Percentiles rank a stretch among this genome's conserved stretches.
phyloP scores from a whole-genome alignment of 2,113 vertebrate species.

The Saguinus imperator region DNA sequence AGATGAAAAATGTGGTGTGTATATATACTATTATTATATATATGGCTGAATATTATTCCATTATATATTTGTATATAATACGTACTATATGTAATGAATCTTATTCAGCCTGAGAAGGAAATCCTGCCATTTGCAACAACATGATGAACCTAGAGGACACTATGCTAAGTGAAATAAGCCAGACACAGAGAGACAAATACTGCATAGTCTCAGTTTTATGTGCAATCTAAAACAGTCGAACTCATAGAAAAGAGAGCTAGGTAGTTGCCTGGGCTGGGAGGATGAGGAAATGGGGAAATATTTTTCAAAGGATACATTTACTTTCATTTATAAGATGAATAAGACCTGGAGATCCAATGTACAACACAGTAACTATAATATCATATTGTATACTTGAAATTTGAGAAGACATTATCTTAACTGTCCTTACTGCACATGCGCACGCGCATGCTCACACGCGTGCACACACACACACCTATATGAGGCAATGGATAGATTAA shows the following conservation, averaged over 20 bases:
- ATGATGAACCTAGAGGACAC: neutral
- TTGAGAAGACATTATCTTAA: neutral
- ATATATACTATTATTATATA: neutral
- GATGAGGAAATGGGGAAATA: neutral
- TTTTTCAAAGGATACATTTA: neutral
- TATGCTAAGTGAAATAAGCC: neutral
- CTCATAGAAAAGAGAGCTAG: neutral
- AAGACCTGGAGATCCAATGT: neutral
- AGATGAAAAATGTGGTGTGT: neutral
- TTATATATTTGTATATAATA: neutral
- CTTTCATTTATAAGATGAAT: neutral
- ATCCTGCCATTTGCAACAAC: neutral
- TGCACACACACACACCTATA: neutral
- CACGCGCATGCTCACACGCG: too few species aligned
- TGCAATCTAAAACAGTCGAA: neutral
- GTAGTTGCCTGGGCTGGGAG: neutral
- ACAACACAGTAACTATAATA: neutral
- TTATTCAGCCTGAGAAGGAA: neutral
- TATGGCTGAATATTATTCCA: neutral
- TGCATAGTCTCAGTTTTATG: neutral
- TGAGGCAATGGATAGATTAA: too few species aligned
- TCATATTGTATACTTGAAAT: neutral
- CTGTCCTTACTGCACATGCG: neutral
- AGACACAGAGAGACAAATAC: too few species aligned
- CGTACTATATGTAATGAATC: neutral